Evolutionary conservation across 92 coral and sea anemone species (phyloP).

Genomic region (Porites lobata): DNA sequence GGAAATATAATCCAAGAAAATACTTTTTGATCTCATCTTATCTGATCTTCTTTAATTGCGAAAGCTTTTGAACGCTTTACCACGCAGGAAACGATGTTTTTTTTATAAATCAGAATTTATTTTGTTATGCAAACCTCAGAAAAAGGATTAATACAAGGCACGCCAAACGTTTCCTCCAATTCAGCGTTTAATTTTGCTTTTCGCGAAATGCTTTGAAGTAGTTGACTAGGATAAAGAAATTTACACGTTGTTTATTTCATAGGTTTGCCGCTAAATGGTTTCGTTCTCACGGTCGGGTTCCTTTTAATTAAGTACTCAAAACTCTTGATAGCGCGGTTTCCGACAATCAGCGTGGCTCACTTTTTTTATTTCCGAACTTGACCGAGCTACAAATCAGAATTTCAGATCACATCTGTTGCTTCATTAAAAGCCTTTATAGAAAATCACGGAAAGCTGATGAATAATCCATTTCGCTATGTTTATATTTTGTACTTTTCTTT

Average conservation of each 20-base stretch:
- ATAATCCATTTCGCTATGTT: no score
- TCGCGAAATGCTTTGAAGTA: not conserved
- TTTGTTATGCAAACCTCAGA: no score
- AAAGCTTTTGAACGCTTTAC: conserved; percentile 11
- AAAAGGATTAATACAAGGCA: not conserved
- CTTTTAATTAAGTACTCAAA: not conserved
- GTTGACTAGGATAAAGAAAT: not conserved
- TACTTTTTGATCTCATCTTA: not conserved
- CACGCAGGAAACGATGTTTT: not conserved
- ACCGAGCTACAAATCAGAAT: not conserved
- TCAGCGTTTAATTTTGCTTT: not conserved
- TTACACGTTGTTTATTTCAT: not conserved
- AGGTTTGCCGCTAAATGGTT: conserved; percentile 3
- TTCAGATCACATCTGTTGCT: conserved; percentile 3
- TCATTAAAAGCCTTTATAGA: not conserved
- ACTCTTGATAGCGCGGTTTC: not conserved
- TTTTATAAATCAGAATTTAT: no score
- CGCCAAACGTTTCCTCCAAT: not conserved
- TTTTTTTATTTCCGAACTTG: not conserved
- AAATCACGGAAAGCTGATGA: not conserved
- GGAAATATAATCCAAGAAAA: not conserved
- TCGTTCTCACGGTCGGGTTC: not conserved
- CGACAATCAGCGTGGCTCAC: not conserved
- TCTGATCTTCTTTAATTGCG: not conserved
- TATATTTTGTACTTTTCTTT: not conserved